Base-by-base conservation (phyloP, 1,140 invertebrate genomes). In the Pseudobourletiella spinata region DNA sequence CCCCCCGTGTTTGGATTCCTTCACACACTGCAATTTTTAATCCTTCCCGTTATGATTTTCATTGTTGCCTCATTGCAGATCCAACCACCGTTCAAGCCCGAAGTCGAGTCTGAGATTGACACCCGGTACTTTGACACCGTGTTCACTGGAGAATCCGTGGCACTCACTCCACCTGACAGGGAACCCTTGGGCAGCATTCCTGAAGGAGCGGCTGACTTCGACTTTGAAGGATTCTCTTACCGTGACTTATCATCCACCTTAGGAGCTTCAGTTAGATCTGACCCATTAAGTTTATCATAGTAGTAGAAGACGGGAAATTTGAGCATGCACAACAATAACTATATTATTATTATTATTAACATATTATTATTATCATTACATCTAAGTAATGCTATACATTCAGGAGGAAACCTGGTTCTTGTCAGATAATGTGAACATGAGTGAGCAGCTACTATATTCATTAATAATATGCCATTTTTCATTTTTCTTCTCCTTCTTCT, bases 131-230 rank as follows among this genome's bases (percentile, higher is more conserved):
- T 99, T 79, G 95, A 98, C 78, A 86, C 88, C 61, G 92, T 96
- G 79, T 99, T 98, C 78, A 98, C 95, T n/a, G 91, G 92, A 56
- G 94, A 97, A 77, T 87, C 87, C 70, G 94, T 98, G 11, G 89
- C 95, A 78, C 76, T 98, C 50, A 98, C 95, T 60, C 95, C 95
- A 42, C 95, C 94, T 28, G 89, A 92, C 73, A 79, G 81, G 61
- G 80, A 80, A 24, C 79, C 79, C 22, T 74, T 88, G 1, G 82
- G 82, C 68, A 82, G 83, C 32, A 86, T 88, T 61, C 79, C 78
- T 4, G 86, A 88, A 73, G 84, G 86, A 57, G 84, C 86, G 71
- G 79, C 81, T 63, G 82, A 86, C 72, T 89, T 88, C 74, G 82
- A 86, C 72, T 89, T 89, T 74, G 81, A 83, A 43, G 85, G 87